Base-by-base conservation (phyloP, 30 jellyfish, hydroid and myxozoan genomes). In the Clytia hemisphaerica region DNA sequence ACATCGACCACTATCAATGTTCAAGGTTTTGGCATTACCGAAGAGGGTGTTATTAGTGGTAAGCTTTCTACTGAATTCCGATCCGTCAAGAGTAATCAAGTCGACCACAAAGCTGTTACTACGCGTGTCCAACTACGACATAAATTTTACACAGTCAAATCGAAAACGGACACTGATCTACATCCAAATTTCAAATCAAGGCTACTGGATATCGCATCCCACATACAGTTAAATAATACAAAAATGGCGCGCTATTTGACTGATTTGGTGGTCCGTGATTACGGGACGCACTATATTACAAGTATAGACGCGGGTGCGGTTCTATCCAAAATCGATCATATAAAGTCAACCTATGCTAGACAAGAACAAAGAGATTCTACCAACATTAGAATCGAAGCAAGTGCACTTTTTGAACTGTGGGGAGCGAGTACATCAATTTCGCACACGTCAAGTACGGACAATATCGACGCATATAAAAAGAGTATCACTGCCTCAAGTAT, bases 251-350 rank as follows among this genome's bases (percentile, higher is more conserved):
- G 57, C 45, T 80, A 80, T 33, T 55, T 72, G 33, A 76, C 93
- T 9, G 80, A 60, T 33, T 82, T 67, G 55, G 64, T 80, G 22
- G 48, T 80, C 28, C 79, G 86, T 7, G 93, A 80, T 49, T 80
- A 70, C 33, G 93, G 93, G 37, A 80, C 93, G 12, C 93, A 80
- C 47, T 78, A 70, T 42, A 71, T 80, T 16, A 80, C 93, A 5
- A 22, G 79, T 6, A 63, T 70, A 4, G 93, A 80, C 34, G 93
- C 93, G 2, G 93, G 93, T 12, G 93, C 93, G 0, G 86, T 71
- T 7, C 79, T 80, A 22, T 82, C 86, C 9, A 55, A 54, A 45
- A 66, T 67, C 14, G 93, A 80, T 9, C 54, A 62, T 62, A 45
- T 80, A 34, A 80, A 80, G 63, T 70, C 75, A 26, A 35, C 93